Evolutionary conservation across 2,888 invertebrate species (phyloP), one percentile per base, ranked within the genome.

Genomic region (Palloptera scutellata): DNA sequence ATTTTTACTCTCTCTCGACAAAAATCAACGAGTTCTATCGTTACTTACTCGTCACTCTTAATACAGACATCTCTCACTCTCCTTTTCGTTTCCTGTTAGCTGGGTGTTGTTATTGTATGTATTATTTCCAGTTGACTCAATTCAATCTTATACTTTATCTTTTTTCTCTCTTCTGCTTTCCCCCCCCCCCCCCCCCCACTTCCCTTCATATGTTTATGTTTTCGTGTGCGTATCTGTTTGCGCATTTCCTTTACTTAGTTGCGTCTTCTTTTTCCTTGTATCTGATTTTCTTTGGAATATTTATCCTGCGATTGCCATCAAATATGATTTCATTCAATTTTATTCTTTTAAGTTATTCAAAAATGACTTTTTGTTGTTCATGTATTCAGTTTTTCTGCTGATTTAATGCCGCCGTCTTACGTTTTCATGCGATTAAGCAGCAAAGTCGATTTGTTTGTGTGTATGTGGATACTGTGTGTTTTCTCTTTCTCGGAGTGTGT

Each of bases 361-460:
- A 48, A 48, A n/a, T 48, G 51, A 48, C 17, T 53, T 17, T n/a
- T 19, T 11, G 60, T 60, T 72, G 57, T 60, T 66, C 45, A 55
- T 66, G 60, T 55, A 58, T 59, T 54, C 41, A 51, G 2, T 17
- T 53, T 63, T 65, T 51, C 13, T 17, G 48, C 11, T 57, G 66
- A 58, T 66, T 70, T 66, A 61, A 61, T 48, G 69, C 64, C 67
- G 51, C 68, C 43, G 58, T 65, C 57, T 60, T 61, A 54, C 67
- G 54, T 66, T 66, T 66, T 63, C 66, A 65, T 59, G 66, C 61
- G 68, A 70, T 70, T 70, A 70, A 57, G 67, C 70, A 66, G 66
- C 63, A 66, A 70, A 67, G 53, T 10, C 52, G 54, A 54, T 55
- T 57, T 30, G 13, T 19, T 53, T 41, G 48, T 55, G 51, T 13